Conservation (phyloP, 2,797 vertebrate genomes). For the Chelon labrosus region DNA sequence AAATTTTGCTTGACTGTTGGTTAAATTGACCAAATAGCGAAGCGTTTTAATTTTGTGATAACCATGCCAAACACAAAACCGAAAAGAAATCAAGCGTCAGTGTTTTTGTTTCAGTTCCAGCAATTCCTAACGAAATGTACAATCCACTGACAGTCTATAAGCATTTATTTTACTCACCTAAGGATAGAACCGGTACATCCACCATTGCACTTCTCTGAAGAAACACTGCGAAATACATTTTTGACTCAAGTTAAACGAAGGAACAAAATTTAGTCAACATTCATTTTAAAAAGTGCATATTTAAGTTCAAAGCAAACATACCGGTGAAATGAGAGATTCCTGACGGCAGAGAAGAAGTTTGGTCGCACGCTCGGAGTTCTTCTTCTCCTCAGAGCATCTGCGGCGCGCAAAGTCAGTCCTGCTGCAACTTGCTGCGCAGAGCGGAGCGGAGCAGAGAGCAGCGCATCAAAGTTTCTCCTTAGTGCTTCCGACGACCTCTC, state of each 20-base stretch:
- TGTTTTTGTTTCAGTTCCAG: background rate
- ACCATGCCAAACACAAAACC: background rate
- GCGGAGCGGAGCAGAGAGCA: conserved; percentile 15
- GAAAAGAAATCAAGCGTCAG: background rate
- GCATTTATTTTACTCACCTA: conserved; percentile 77
- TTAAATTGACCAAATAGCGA: background rate
- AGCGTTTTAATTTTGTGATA: background rate
- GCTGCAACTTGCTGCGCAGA: conserved; percentile 44
- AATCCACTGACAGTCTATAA: too few species aligned
- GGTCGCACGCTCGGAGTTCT: background rate
- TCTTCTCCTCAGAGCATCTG: conserved; percentile 67
- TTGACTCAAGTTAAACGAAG: background rate
- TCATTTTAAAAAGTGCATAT: background rate
- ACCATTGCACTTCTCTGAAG: conserved; percentile 77
- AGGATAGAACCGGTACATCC: conserved; percentile 78
- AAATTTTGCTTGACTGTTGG: too few species aligned
- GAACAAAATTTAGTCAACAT: rapidly evolving
- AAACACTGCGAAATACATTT: conserved; percentile 10
- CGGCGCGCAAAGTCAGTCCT: conserved; percentile 28
- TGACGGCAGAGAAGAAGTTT: conserved; percentile 16
- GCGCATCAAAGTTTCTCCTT: conserved; percentile 53
- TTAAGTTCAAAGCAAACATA: conserved; percentile 3
- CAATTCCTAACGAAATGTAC: too few species aligned
- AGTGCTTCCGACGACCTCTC: conserved; percentile 34
- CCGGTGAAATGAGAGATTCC: conserved; percentile 44